Evolutionary conservation across 2,797 vertebrate species (phyloP).

Genomic region (Ceyx erithaca): DNA sequence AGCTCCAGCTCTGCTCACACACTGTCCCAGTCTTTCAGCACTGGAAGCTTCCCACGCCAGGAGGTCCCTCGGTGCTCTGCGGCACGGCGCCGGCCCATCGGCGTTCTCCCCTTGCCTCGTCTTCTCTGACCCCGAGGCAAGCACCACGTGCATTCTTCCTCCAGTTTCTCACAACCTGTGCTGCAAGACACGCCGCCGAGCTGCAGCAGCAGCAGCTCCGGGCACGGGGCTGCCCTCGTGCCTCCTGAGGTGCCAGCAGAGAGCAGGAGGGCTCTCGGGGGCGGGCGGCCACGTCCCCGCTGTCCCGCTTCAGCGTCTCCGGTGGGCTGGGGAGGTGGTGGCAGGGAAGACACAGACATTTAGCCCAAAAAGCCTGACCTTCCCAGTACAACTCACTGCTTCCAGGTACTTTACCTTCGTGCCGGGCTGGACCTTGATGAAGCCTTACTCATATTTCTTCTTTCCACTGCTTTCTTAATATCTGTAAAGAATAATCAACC

Average conservation of each 20-base stretch:
- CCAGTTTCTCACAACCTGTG: slow-evolving; percentile 34
- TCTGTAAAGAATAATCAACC: slow-evolving; percentile 99
- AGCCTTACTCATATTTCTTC: slow-evolving; percentile 95
- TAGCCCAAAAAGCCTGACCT: slow-evolving; percentile 74
- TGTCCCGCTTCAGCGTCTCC: slow-evolving; percentile 64
- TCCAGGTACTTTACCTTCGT: slow-evolving; percentile 97
- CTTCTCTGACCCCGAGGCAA: slow-evolving; percentile 48
- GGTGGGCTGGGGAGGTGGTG: slow-evolving; percentile 61
- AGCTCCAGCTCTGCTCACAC: background rate
- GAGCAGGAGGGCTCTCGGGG: slow-evolving; percentile 60
- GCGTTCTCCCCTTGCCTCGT: background rate
- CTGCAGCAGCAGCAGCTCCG: slow-evolving; percentile 60
- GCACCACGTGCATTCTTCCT: slow-evolving; percentile 59
- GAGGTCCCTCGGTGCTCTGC: slow-evolving; percentile 32
- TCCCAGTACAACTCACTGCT: slow-evolving; percentile 79
- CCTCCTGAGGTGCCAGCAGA: slow-evolving; percentile 49
- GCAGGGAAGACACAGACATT: slow-evolving; percentile 73
- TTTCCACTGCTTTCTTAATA: slow-evolving; percentile 99
- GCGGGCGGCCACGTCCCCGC: slow-evolving; percentile 21
- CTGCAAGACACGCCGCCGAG: slow-evolving; percentile 49
- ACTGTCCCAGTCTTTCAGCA: slow-evolving; percentile 23
- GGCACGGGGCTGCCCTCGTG: slow-evolving; percentile 54
- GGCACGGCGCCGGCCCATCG: background rate
- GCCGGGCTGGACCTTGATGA: slow-evolving; percentile 96
- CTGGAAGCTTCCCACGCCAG: slow-evolving; percentile 35